phyloP scores from a whole-genome alignment of 2,888 invertebrate species.

The Plebejus melissa region DNA sequence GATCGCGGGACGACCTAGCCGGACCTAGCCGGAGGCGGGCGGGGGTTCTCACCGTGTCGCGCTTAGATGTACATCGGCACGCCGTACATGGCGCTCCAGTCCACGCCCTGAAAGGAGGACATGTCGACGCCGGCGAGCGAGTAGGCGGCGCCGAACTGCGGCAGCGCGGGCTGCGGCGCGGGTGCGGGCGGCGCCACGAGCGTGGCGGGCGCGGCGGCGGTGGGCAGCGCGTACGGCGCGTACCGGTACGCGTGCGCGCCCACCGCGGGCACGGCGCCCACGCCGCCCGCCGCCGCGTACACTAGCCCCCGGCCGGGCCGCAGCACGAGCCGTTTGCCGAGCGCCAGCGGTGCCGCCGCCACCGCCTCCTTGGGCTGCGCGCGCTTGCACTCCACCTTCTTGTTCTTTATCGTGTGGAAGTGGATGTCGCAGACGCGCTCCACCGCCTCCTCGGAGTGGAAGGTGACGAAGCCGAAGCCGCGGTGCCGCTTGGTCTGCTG shows the following conservation, averaged over 20 bases:
- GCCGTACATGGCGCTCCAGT: constrained; percentile 95
- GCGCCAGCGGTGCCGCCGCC: constrained; percentile 82
- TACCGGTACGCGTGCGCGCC: constrained; percentile 69
- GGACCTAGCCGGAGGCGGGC: constrained; percentile 54
- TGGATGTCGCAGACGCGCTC: constrained; percentile 96
- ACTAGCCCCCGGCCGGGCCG: constrained; percentile 82
- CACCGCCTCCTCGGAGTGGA: constrained; percentile 94
- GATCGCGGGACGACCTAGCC: constrained; percentile 44
- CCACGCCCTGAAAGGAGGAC: constrained; percentile 94
- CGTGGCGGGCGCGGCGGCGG: constrained; percentile 66
- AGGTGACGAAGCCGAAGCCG: constrained; percentile 94
- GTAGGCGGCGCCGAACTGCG: constrained; percentile 85
- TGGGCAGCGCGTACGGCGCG: constrained; percentile 78
- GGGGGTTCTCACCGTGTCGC: constrained; percentile 43
- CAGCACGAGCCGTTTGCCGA: constrained; percentile 85
- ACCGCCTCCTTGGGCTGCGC: constrained; percentile 95
- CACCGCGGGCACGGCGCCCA: constrained; percentile 50
- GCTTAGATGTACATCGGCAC: constrained; percentile 94
- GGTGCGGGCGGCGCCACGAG: constrained; percentile 75
- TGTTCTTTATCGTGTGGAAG: constrained; percentile 95
- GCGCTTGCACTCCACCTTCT: constrained; percentile 93
- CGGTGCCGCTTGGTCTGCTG: constrained; percentile 95
- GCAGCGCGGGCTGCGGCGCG: constrained; percentile 79
- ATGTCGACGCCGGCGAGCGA: constrained; percentile 93
- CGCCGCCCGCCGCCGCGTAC: constrained; percentile 74